A percentile compares a stretch with the other conserved stretches of the same genome.
phyloP scores from a whole-genome alignment of 2,113 vertebrate species.

The Hippocampus guttulatus region DNA sequence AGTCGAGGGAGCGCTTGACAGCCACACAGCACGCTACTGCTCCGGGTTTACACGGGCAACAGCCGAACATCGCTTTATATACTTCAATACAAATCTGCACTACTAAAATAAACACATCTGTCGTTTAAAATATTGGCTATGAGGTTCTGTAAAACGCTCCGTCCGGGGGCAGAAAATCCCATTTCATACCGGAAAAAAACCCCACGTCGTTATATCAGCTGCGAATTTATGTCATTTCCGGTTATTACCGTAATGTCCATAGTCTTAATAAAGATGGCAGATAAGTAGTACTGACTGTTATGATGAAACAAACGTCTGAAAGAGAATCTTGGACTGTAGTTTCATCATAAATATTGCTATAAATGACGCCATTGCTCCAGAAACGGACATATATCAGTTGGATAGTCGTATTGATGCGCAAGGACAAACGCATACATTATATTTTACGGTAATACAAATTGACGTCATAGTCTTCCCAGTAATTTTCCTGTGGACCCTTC shows the following conservation, averaged over 20 bases:
- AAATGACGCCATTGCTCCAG: rapidly evolving
- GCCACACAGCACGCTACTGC: constrained; percentile 19
- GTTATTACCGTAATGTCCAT: constrained; percentile 29
- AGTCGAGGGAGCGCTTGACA: constrained; percentile 26
- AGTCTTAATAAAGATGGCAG: background rate
- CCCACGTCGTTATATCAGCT: constrained; percentile 55
- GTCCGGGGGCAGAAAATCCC: constrained; percentile 15
- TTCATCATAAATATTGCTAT: rapidly evolving
- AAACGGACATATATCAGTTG: background rate
- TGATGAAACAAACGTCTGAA: no score
- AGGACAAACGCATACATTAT: background rate
- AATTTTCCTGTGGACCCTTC: constrained; percentile 30
- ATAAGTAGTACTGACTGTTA: background rate
- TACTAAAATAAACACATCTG: constrained; percentile 15
- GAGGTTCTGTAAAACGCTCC: background rate
- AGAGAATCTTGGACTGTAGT: rapidly evolving
- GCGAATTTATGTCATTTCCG: constrained; percentile 49
- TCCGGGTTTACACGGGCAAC: constrained; percentile 1
- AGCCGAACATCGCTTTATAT: constrained; percentile 25
- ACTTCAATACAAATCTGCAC: background rate
- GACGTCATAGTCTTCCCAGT: constrained; percentile 26
- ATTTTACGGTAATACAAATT: constrained; percentile 39
- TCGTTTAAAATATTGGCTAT: constrained; percentile 19
- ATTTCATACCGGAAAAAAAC: constrained; percentile 61
- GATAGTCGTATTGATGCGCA: background rate